These are phyloP conservation scores for Melanotaenia nigrans DNA, from an alignment of 2,797 vertebrate species.

Conservation along the genomic window DNA sequence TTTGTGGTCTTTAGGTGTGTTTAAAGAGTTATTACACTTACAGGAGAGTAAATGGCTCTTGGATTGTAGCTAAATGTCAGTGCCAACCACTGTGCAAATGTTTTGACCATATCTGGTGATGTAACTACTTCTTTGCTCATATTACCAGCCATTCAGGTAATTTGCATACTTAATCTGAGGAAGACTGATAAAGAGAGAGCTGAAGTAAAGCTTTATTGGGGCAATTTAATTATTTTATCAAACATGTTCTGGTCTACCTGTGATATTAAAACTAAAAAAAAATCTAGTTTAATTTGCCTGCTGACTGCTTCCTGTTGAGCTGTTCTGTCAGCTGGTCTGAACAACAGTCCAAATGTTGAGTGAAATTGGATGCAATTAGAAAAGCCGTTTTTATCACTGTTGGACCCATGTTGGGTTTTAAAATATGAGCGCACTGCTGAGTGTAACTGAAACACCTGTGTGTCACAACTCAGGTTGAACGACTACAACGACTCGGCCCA, in stretches of 20 bases:
- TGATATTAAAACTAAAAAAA: not conserved
- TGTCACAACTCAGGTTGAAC: conserved; percentile 83
- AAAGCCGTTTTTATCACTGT: not conserved
- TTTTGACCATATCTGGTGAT: conserved; percentile 7
- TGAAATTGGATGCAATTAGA: not conserved
- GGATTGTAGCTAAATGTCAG: conserved; percentile 1
- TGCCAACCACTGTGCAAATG: conserved; percentile 17
- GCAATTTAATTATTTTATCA: not conserved
- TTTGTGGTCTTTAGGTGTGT: not conserved
- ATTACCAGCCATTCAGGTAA: not conserved
- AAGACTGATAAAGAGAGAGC: not conserved
- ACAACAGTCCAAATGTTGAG: not conserved
- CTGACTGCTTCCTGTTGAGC: not conserved
- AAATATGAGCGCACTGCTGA: no score
- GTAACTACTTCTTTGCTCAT: not conserved
- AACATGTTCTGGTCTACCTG: not conserved
- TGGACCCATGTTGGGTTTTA: no score
- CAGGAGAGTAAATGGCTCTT: not conserved
- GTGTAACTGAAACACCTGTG: not conserved
- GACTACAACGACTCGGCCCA: conserved; percentile 87
- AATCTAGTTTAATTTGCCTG: not conserved
- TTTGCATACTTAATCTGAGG: conserved; percentile 23
- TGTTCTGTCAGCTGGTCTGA: not conserved
- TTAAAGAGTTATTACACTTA: not conserved
- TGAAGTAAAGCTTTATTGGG: conserved; percentile 14